phyloP scores from a whole-genome alignment of 2,797 vertebrate genomes.

The Gambelia wislizenii region DNA sequence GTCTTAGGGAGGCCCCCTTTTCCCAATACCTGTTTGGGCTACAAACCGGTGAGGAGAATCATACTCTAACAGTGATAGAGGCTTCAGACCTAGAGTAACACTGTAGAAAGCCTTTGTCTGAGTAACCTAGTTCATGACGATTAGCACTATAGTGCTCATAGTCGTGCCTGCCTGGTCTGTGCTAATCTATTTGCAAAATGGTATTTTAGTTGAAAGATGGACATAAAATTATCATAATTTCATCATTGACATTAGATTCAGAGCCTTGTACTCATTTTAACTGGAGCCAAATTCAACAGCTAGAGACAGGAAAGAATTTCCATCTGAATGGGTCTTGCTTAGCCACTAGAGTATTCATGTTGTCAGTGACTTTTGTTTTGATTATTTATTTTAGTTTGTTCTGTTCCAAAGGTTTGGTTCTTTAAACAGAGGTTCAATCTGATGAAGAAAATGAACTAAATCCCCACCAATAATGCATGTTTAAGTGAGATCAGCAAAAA shows the following conservation, averaged over 20 bases:
- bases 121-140: not conserved
- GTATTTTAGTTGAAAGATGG: slow-evolving; percentile 1
- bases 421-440: not conserved
- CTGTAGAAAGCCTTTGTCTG: not conserved
- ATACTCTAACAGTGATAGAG: not conserved
- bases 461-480: not conserved
- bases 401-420: not conserved
- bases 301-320: not conserved
- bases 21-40: not conserved
- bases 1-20: not conserved
- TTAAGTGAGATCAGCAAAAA: not conserved
- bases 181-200: not conserved
- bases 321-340: not conserved
- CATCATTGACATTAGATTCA: not conserved
- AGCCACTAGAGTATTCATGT: not conserved
- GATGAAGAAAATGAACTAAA: not conserved
- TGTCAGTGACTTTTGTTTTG: not conserved
- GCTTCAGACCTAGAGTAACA: not conserved
- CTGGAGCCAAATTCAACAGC: not conserved
- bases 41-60: not conserved
- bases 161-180: not conserved
- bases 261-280: not conserved
- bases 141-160: not conserved
- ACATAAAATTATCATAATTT: slow-evolving; percentile 27
- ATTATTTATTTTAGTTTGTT: not conserved